Base-by-base conservation (phyloP, 2,888 invertebrate species). In the Oegoconia quadripuncta region DNA sequence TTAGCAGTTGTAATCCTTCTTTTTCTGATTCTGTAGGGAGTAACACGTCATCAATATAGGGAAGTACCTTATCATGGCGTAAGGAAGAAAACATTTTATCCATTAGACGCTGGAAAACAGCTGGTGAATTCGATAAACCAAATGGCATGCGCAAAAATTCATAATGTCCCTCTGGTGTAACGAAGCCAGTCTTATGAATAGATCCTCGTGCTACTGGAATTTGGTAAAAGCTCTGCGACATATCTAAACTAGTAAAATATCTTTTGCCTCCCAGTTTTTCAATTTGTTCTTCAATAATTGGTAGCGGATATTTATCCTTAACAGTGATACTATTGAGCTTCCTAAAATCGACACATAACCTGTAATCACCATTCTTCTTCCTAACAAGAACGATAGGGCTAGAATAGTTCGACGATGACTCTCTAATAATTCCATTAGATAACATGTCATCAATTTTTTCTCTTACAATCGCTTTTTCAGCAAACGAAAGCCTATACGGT, bases 231-330 rank as follows among this genome's bases (percentile, higher is more conserved):
- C 27, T 14, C 12, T 23, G 26, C 8, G 33, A 5, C 7, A 39
- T 8, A 7, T 39, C 33, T 8, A 39, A 11, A 9, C 17, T 28
- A 7, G 28, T 33, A 12, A 33, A 39, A 15, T 6, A 34, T 6
- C 4, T 12, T 6, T 34, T 34, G 3, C 28, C 28, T 1, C n/a
- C 20, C 3, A 39, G n/a, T 13, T 34, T 41, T 2, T 12, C 11
- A 1, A 41, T 9, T n/a, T 36, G 32, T 9, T 41, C 41, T 5
- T 36, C 39, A 8, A 41, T 41, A 1, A 30, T 13, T 4, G 36
- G 41, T 13, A 41, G 20, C 1, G 33, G 41, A 8, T 33, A 41
- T 11, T 22, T 23, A n/a, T 41, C 34, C n/a, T 41, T 41, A 1
- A 41, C 28, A 0, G 41, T 41, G 1, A 18, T 9, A 9, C 11